Base-by-base conservation (phyloP, 2,797 vertebrate species). In the Clarias laeviceps region DNA sequence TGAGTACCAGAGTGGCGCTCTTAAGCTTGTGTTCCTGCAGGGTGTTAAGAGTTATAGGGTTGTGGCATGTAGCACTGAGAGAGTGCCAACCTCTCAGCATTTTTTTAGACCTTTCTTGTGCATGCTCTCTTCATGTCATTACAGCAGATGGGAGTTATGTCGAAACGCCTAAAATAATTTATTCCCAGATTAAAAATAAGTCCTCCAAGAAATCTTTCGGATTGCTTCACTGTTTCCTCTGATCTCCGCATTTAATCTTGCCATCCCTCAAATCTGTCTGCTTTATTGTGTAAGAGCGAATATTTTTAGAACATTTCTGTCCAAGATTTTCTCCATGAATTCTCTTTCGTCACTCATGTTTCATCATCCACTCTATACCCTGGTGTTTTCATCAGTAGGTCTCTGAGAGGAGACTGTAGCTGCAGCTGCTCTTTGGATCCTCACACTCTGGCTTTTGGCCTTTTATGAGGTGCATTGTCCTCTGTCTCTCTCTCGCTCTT, bases 41-140 rank as follows among this genome's bases (percentile, higher is more conserved):
- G 89, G 92, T 93, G 93, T 94, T 92, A 92, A 92, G 82, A 73
- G 88, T 89, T 87, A 84, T 85, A 34, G 91, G 90, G 88, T 91
- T 91, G 92, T 90, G 91, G 94, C 78, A 88, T 82, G 77, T 87
- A 86, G 88, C 88, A 88, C 84, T 78, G 29, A 27, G 61, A 90
- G 72, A 50, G 87, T 62, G 88, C 78, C 85, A 89, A 79, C 69
- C 61, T 69, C 87, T 88, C 89, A 88, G 85, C 76, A 50, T 89
- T 87, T 86, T 89, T 82, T 54, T 54, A 74, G 37, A 89, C 84
- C 91, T 91, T 90, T 92, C 89, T 87, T 88, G 85, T 87, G 84
- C 87, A 88, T 17, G 24, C 80, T 89, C 87, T 45, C 4, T 73
- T 86, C 82, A 87, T 45, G 74, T 90, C 88, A 91, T 91, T 91